phyloP scores from a whole-genome alignment of 2,113 vertebrate genomes.

The Gopherus flavomarginatus region DNA sequence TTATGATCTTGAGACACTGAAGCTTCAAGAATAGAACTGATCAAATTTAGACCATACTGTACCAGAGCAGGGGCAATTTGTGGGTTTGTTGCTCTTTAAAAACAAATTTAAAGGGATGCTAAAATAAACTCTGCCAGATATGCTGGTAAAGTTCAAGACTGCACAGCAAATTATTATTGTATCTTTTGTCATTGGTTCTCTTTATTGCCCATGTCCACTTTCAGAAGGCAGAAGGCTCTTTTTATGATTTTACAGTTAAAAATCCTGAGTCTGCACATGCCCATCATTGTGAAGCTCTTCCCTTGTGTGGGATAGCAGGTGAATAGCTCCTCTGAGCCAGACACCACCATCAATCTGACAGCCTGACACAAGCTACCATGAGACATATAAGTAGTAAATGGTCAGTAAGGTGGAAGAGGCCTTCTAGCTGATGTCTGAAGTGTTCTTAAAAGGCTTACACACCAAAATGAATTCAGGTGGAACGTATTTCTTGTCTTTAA shows the following conservation, averaged over 20 bases:
- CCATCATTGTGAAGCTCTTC: not conserved
- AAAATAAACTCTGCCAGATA: not conserved
- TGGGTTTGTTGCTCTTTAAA: not conserved
- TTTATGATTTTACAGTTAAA: not conserved
- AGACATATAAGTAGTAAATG: not conserved
- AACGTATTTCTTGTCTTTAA: not conserved
- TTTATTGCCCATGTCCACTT: not conserved
- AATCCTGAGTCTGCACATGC: not conserved
- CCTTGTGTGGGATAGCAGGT: not conserved
- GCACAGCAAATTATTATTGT: not conserved
- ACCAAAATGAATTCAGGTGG: conserved; percentile 15
- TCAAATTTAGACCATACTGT: not conserved
- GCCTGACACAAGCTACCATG: not conserved
- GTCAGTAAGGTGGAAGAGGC: not conserved
- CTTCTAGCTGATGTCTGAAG: not conserved
- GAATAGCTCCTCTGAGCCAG: not conserved
- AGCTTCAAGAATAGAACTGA: not conserved
- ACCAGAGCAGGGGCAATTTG: not conserved
- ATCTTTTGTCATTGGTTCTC: not conserved
- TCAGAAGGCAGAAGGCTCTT: not conserved
- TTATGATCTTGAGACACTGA: not conserved
- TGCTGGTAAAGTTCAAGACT: not conserved
- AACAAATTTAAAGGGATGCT: not conserved
- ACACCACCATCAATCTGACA: not conserved
- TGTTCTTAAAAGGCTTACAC: not conserved